Evolutionary conservation across 2,797 vertebrate species (phyloP).

Genomic region (Acanthurus tractus): DNA sequence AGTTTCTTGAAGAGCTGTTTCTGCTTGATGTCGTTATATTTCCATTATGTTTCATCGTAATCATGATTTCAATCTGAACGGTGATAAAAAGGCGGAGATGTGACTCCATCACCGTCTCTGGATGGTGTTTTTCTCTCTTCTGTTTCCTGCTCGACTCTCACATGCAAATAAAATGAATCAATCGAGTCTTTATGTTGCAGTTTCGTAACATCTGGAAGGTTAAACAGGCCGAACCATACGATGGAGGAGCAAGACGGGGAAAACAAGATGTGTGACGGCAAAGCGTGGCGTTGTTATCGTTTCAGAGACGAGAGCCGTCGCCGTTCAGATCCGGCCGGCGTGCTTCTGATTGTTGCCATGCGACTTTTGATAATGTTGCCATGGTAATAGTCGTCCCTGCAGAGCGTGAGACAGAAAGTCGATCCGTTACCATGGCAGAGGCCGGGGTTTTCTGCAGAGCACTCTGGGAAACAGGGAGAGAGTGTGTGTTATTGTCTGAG

Average conservation of each 20-base stretch:
- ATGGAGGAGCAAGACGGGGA: neutral
- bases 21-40: neutral
- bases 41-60: neutral
- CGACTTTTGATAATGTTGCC: constrained; percentile 68
- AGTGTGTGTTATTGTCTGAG: neutral
- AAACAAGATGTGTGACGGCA: neutral
- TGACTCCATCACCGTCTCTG: neutral
- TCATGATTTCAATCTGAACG: neutral
- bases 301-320: constrained; percentile 2
- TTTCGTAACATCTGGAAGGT: neutral
- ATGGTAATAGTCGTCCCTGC: constrained; percentile 63
- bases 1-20: neutral
- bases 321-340: constrained; percentile 34
- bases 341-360: constrained; percentile 60
- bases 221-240: neutral
- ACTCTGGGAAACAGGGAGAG: constrained; percentile 19
- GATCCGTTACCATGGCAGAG: constrained; percentile 60
- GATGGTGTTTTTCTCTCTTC: neutral
- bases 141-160: neutral
- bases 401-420: constrained; percentile 38
- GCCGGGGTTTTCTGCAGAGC: constrained; percentile 27
- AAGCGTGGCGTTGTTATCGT: neutral
- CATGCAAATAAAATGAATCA: constrained; percentile 3
- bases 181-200: neutral
- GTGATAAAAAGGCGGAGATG: neutral